These are phyloP conservation scores for Lophotis ruficrista DNA, from an alignment of 2,113 vertebrate species.

Conservation along the genomic window DNA sequence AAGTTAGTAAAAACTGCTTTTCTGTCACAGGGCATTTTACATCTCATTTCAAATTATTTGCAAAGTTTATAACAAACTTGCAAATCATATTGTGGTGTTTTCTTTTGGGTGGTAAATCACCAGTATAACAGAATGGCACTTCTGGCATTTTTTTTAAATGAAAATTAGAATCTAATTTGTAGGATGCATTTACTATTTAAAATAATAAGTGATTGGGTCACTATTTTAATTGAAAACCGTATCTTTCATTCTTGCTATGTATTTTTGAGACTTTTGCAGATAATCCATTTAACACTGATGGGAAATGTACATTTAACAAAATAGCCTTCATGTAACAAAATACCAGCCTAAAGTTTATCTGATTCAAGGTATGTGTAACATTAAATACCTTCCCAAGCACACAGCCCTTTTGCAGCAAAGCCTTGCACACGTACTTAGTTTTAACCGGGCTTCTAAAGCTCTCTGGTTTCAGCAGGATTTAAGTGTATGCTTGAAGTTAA, in stretches of 20 bases:
- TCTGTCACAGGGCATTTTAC: background rate
- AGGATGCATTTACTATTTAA: background rate
- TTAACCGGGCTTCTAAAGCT: background rate
- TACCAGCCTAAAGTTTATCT: background rate
- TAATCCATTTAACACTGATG: background rate
- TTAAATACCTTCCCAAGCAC: background rate
- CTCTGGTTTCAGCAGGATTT: background rate
- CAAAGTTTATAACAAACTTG: background rate
- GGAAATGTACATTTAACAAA: background rate
- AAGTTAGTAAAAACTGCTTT: background rate
- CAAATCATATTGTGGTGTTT: background rate
- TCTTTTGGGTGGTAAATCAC: background rate
- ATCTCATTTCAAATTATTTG: background rate
- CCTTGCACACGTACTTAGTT: background rate
- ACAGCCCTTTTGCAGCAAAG: background rate
- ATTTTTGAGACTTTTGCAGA: background rate
- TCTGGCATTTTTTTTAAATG: background rate
- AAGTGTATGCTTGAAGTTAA: background rate
- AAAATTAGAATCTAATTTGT: background rate
- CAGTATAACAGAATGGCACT: background rate
- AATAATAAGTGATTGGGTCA: background rate
- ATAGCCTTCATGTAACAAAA: background rate
- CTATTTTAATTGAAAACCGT: background rate
- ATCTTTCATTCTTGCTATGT: background rate
- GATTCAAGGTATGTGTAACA: background rate